Conservation (phyloP, 30 jellyfish, hydroid and myxozoan genomes). For the Clytia hemisphaerica region DNA sequence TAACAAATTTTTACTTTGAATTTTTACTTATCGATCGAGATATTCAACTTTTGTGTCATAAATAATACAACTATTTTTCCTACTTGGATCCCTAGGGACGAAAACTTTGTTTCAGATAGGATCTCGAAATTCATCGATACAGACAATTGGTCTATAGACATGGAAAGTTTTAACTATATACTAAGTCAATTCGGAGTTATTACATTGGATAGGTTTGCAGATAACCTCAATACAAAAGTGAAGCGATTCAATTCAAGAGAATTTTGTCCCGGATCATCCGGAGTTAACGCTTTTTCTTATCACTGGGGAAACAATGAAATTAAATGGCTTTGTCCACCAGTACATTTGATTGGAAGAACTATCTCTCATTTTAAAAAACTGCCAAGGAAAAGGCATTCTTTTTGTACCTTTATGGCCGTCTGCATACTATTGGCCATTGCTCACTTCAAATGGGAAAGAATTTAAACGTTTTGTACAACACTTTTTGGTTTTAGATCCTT, state of each 20-base stretch:
- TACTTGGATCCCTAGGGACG: neutral
- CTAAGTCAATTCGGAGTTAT: neutral
- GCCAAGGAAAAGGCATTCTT: conserved; percentile 1
- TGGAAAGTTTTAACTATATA: neutral
- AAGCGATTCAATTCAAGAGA: neutral
- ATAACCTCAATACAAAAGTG: neutral
- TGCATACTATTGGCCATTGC: conserved; percentile 8
- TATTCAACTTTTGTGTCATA: neutral
- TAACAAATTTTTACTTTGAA: no score
- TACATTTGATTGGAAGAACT: neutral
- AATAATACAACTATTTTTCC: neutral
- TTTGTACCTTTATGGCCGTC: conserved; percentile 7
- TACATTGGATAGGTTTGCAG: conserved; percentile 3
- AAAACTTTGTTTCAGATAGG: neutral
- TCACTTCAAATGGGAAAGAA: neutral
- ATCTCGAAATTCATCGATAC: neutral
- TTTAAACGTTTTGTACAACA: conserved; percentile 3
- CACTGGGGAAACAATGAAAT: neutral
- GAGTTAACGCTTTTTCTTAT: neutral
- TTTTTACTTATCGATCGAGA: neutral
- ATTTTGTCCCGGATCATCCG: neutral
- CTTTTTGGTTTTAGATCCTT: neutral
- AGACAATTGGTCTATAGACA: conserved; percentile 1
- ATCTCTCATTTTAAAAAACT: neutral
- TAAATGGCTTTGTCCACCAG: conserved; percentile 8